Conservation (phyloP, 2,888 invertebrate genomes). For the Cotesia congregata region DNA sequence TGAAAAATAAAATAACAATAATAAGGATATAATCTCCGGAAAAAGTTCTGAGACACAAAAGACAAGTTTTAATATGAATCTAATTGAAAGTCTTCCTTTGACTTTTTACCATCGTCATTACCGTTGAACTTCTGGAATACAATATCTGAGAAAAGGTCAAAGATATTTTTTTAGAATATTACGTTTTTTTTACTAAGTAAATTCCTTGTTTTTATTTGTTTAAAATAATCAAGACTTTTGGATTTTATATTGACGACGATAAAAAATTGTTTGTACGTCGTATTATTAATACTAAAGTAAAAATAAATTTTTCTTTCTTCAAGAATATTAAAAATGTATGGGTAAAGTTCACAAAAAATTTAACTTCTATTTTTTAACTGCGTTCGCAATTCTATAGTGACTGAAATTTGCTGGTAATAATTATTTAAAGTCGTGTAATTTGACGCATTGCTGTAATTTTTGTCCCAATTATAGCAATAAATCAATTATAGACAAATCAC, state of each 20-base stretch:
- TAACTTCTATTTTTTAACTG: too few relatives aligned
- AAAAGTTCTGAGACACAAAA: neutral
- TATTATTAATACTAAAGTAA: too few relatives aligned
- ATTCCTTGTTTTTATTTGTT: conserved; percentile 9
- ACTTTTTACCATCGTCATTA: neutral
- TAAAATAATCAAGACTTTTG: neutral
- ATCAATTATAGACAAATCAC: neutral
- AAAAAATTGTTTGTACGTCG: too few relatives aligned
- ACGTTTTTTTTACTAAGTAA: neutral
- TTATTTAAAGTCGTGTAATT: neutral
- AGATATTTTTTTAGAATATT: neutral
- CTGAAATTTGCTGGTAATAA: neutral
- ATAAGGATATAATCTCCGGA: neutral
- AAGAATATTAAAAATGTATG: too few relatives aligned
- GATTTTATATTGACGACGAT: too few relatives aligned
- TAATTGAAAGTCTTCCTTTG: conserved; percentile 49
- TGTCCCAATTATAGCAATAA: neutral
- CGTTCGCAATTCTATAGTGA: too few relatives aligned
- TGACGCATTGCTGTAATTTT: conserved; percentile 18
- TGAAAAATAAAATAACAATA: neutral
- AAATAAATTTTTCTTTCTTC: too few relatives aligned
- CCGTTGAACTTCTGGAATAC: neutral
- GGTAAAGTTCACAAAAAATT: too few relatives aligned
- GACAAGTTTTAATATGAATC: conserved; percentile 48
- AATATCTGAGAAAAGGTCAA: neutral